These are phyloP conservation scores for Psix sp. DNA, from an alignment of 1,140 invertebrate species.

Conservation along the genomic window DNA sequence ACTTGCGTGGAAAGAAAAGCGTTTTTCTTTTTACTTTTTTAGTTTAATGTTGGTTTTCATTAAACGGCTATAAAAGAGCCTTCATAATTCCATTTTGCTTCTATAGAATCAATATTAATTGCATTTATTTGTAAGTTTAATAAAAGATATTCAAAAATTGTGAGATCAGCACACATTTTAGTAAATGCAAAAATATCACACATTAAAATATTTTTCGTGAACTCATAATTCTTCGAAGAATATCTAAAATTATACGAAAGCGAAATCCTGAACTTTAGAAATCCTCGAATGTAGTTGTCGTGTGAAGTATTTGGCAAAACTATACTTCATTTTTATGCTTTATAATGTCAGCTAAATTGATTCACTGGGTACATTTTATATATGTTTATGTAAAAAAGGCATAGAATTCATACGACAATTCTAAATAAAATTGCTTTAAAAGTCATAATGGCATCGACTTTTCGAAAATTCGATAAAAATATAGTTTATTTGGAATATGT, in stretches of 20 bases:
- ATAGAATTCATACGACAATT: constrained; percentile 63
- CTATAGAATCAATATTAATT: too few relatives aligned
- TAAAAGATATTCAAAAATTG: too few relatives aligned
- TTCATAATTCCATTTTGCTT: too few relatives aligned
- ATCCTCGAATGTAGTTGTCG: constrained; percentile 35
- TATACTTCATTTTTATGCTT: constrained; percentile 30
- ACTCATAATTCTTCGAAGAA: too few relatives aligned
- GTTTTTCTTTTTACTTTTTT: background rate
- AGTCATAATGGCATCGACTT: constrained; percentile 15
- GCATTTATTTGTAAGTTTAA: too few relatives aligned
- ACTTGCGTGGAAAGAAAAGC: background rate
- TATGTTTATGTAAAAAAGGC: constrained; percentile 21
- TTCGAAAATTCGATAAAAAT: too few relatives aligned
- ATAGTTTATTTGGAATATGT: too few relatives aligned
- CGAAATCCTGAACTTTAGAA: constrained; percentile 13
- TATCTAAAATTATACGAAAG: constrained; percentile 36
- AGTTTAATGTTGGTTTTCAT: background rate
- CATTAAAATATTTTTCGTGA: too few relatives aligned
- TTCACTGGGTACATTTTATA: constrained; percentile 14
- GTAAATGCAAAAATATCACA: too few relatives aligned
- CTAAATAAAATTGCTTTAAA: constrained; percentile 11
- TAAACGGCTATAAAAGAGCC: background rate
- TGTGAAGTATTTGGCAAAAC: constrained; percentile 45
- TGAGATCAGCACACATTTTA: too few relatives aligned
- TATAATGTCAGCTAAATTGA: constrained; percentile 37